Evolutionary conservation across 2,888 invertebrate genomes (phyloP), one percentile per base, ranked within the genome.

Genomic region (Tortrix viridana): DNA sequence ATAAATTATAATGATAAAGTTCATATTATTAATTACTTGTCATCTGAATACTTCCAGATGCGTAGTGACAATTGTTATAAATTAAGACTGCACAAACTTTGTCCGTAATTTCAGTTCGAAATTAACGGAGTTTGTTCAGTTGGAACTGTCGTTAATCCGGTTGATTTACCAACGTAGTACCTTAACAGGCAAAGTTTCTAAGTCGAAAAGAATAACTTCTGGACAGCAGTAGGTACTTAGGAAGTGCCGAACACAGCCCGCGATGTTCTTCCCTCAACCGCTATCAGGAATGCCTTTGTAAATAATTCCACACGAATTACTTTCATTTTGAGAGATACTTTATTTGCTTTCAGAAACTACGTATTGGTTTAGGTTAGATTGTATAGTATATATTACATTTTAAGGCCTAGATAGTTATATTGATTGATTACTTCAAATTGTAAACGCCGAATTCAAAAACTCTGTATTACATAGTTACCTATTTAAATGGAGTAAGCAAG

Each of bases 121-220:
- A 70, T 66, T 65, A 66, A 65, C 61, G 67, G 72, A 76, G 72
- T 74, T 74, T 69, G 74, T 78, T 78, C 72, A 71, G 71, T 73
- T 72, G 74, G 70, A 74, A 75, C 74, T 52, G 74, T 81, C 81
- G 81, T 82, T 83, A 82, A 83, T 82, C 81, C 79, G 74, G 73
- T 76, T 68, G 74, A 75, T 78, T 76, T 72, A 74, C 74, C 75
- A 75, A 72, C 73, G 56, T 57, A 46, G 74, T 74, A 72, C 69
- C 68, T 68, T 65, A 69, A 82, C 75, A 77, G 77, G 62, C 72
- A 61, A 81, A 85, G 78, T 84, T 82, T 67, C 64, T 57, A 76
- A 75, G 73, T 76, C 62, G 67, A 69, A 76, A 76, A 77, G 73
- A 76, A 74, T 69, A 77, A 77, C 70, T 73, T 74, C 69, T 49